phyloP scores from a whole-genome alignment of 2,797 vertebrate species.

The Clarias laeviceps region DNA sequence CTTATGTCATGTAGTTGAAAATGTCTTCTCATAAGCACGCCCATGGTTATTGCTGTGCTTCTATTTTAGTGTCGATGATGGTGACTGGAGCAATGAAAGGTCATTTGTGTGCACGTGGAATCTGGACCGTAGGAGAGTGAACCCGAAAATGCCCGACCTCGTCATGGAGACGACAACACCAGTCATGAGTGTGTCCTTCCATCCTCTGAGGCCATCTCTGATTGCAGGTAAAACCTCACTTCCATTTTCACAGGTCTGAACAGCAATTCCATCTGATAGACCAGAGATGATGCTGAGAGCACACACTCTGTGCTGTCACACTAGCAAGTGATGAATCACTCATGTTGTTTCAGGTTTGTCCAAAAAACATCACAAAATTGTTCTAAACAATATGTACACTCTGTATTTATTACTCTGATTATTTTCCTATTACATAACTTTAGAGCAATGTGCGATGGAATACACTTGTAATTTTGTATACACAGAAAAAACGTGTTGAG shows the following conservation, averaged over 20 bases:
- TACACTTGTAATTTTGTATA: no score
- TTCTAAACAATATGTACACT: background rate
- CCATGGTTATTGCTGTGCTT: background rate
- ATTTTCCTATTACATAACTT: no score
- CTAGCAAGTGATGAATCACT: background rate
- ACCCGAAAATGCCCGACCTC: constrained; percentile 75
- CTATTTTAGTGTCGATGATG: constrained; percentile 74
- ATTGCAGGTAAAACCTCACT: constrained; percentile 75
- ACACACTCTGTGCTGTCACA: background rate
- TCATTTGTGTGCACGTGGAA: constrained; percentile 91
- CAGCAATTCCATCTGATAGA: background rate
- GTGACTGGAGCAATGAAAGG: constrained; percentile 86
- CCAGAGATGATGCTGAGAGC: background rate
- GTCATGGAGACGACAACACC: constrained; percentile 81
- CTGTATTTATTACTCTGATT: no score
- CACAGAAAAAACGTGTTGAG: no score
- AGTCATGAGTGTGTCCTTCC: constrained; percentile 85
- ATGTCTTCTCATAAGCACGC: background rate
- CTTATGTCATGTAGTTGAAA: background rate
- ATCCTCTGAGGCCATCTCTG: constrained; percentile 83
- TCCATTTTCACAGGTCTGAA: background rate
- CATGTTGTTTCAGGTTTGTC: background rate
- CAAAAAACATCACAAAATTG: background rate
- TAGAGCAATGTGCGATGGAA: no score
- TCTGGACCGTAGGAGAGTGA: constrained; percentile 81